phyloP scores from a whole-genome alignment of 2,888 invertebrate genomes.

The Deroplatys truncata region DNA sequence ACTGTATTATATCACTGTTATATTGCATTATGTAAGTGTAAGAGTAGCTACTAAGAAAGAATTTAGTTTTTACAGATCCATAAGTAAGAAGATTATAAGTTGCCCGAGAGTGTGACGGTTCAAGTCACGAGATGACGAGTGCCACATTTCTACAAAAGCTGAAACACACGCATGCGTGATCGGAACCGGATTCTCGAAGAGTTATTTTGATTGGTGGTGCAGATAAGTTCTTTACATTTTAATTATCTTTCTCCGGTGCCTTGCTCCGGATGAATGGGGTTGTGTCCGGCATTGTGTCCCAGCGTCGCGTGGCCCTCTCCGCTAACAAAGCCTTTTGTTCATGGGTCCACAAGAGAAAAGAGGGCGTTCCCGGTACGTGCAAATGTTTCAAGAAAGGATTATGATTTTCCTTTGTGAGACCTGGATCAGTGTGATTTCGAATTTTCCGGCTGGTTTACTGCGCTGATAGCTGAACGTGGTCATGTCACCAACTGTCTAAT shows the following conservation, averaged over 20 bases:
- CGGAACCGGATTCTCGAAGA: constrained; percentile 1
- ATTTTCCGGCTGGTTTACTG: not conserved
- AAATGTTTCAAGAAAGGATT: not conserved
- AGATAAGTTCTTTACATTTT: not conserved
- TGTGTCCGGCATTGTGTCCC: not conserved
- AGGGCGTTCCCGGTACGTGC: not conserved
- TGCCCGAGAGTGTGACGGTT: too few species aligned
- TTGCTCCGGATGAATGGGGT: not conserved
- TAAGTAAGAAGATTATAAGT: too few species aligned
- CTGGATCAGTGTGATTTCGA: not conserved
- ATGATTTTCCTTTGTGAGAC: not conserved
- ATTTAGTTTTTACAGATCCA: too few species aligned
- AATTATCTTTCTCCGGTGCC: not conserved
- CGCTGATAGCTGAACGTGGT: not conserved
- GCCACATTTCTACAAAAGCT: not conserved
- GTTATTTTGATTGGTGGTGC: not conserved
- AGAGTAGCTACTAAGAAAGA: too few species aligned
- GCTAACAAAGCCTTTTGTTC: not conserved
- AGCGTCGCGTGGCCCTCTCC: not conserved
- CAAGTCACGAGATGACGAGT: too few species aligned
- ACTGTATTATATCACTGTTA: too few species aligned
- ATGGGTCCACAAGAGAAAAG: not conserved
- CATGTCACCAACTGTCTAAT: not conserved
- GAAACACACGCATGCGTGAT: not conserved
- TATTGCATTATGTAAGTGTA: too few species aligned